phyloP scores from a whole-genome alignment of 2,113 vertebrate genomes.

The Corydoras maculifer region DNA sequence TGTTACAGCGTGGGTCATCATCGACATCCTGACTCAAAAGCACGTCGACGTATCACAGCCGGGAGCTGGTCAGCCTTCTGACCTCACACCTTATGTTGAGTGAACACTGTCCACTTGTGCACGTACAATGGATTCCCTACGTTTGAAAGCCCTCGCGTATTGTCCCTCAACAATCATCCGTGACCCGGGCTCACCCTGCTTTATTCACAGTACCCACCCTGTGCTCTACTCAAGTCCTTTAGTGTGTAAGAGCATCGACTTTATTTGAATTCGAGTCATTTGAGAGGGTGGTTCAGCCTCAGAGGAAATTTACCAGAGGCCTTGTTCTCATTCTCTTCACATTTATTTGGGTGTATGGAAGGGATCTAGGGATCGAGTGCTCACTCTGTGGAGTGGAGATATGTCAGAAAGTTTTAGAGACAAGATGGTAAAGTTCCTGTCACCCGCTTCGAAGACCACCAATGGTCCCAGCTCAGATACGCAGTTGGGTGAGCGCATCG shows the following conservation, averaged over 20 bases:
- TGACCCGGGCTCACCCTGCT: slow-evolving; percentile 53
- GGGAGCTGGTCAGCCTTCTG: neutral
- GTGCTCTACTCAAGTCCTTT: slow-evolving; percentile 48
- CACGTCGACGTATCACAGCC: slow-evolving; percentile 20
- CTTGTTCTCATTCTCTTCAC: slow-evolving; percentile 1
- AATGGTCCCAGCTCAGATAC: slow-evolving; percentile 89
- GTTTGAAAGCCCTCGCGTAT: slow-evolving; percentile 55
- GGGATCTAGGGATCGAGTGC: slow-evolving; percentile 50
- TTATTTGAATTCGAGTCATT: slow-evolving; percentile 43
- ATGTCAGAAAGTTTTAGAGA: slow-evolving; percentile 72
- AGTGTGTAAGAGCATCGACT: slow-evolving; percentile 43
- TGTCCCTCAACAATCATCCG: slow-evolving; percentile 49
- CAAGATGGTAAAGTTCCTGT: slow-evolving; percentile 72
- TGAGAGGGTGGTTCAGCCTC: neutral
- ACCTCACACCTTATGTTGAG: slow-evolving; percentile 32
- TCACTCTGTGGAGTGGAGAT: slow-evolving; percentile 58
- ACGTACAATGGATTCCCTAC: slow-evolving; percentile 66
- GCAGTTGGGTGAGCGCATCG: slow-evolving; percentile 73
- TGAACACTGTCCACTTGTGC: slow-evolving; percentile 34
- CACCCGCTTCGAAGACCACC: slow-evolving; percentile 74
- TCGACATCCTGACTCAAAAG: slow-evolving; percentile 16
- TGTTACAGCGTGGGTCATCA: slow-evolving; percentile 24
- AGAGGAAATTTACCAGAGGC: neutral
- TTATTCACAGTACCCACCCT: slow-evolving; percentile 52
- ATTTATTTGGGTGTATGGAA: slow-evolving; percentile 36